phyloP scores from a whole-genome alignment of 2,113 vertebrate species.

The Pagrus major region DNA sequence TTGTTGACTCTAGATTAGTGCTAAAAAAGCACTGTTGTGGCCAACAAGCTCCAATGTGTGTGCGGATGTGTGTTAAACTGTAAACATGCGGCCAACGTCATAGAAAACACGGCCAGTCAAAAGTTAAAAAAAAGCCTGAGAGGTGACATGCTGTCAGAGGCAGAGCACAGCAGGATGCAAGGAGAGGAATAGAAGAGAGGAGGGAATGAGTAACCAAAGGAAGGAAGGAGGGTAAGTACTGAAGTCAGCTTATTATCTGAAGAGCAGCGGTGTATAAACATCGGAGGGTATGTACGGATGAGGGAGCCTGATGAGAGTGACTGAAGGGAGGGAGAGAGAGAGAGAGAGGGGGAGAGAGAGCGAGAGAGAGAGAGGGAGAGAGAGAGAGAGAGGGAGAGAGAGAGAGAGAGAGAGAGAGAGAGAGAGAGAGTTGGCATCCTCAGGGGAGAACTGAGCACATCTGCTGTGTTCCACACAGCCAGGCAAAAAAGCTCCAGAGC shows the following conservation, averaged over 20 bases:
- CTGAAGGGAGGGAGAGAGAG: constrained; percentile 31
- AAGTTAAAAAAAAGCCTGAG: constrained; percentile 10
- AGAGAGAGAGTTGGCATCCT: no score
- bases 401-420: constrained; percentile 28
- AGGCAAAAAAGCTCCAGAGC: constrained; percentile 61
- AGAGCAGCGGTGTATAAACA: constrained; percentile 72
- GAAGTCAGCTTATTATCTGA: constrained; percentile 76
- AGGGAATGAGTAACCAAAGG: constrained; percentile 51
- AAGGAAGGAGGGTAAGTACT: constrained; percentile 61
- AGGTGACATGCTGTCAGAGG: constrained; percentile 9
- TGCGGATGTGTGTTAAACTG: neutral
- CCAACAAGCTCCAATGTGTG: neutral
- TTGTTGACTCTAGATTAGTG: neutral
- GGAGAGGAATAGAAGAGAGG: constrained; percentile 33
- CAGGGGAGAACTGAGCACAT: constrained; percentile 79
- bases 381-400: constrained; percentile 35
- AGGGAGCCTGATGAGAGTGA: constrained; percentile 63
- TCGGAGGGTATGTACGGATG: constrained; percentile 69
- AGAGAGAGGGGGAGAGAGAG: constrained; percentile 43
- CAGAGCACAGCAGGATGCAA: neutral
- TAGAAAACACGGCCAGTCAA: neutral
- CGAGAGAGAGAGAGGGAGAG: constrained; percentile 48
- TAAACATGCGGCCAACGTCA: neutral
- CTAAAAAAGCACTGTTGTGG: neutral
- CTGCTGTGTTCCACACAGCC: constrained; percentile 77